Conservation (phyloP, 2,797 vertebrate genomes). For the Pterois miles region DNA sequence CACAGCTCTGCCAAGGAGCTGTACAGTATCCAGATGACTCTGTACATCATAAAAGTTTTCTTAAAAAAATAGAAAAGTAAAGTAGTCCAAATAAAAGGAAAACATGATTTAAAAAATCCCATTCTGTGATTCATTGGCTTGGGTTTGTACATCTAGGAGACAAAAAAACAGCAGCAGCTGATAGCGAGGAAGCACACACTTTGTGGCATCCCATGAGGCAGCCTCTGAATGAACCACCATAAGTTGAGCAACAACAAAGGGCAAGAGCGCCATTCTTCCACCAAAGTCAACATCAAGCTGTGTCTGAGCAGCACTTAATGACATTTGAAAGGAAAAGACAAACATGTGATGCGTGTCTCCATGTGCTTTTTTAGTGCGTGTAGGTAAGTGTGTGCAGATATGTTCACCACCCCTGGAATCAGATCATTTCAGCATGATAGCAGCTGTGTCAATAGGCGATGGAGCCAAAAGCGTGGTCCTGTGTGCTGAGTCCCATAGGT, state of each 20-base stretch:
- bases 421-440: conserved; percentile 71
- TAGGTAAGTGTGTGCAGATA: conserved; percentile 60
- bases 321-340: conserved; percentile 64
- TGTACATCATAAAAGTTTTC: conserved; percentile 54
- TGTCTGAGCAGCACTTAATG: conserved; percentile 54
- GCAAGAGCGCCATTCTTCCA: conserved; percentile 27
- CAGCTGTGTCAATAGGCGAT: conserved; percentile 82
- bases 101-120: conserved; percentile 27
- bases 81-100: conserved; percentile 36
- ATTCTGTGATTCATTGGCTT: background rate
- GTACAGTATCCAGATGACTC: conserved; percentile 71
- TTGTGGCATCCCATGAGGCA: conserved; percentile 39
- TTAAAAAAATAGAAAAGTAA: conserved; percentile 12
- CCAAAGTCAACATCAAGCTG: conserved; percentile 58
- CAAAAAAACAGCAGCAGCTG: conserved; percentile 36
- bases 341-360: conserved; percentile 41
- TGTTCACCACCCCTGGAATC: conserved; percentile 69
- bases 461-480: conserved; percentile 70
- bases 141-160: background rate
- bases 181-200: conserved; percentile 24
- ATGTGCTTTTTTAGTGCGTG: conserved; percentile 12
- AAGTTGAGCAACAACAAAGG: conserved; percentile 53
- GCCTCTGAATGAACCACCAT: conserved; percentile 48
- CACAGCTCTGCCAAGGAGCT: conserved; percentile 43
- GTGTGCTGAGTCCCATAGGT: conserved; percentile 57